These are phyloP conservation scores for Neodiprion virginianus DNA, from an alignment of 1,140 invertebrate species.

Conservation along the genomic window DNA sequence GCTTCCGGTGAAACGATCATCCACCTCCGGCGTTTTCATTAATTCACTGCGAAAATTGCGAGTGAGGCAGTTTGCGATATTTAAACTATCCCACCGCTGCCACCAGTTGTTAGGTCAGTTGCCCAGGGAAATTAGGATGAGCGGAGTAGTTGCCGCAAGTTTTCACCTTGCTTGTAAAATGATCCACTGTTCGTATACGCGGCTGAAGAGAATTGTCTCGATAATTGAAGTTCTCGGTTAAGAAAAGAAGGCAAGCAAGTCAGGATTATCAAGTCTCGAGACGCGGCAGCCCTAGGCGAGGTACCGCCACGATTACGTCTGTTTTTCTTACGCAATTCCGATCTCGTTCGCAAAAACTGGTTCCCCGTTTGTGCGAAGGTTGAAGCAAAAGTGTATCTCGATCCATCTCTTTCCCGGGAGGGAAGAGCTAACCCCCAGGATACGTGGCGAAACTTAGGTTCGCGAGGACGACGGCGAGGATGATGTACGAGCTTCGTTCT, in stretches of 20 bases:
- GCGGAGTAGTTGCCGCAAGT: no score
- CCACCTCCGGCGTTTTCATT: no score
- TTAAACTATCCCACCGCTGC: no score
- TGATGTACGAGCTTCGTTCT: slow-evolving; percentile 5
- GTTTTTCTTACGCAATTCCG: slow-evolving; percentile 16
- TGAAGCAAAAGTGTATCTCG: background rate
- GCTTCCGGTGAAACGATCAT: no score
- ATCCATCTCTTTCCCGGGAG: background rate
- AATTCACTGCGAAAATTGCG: no score
- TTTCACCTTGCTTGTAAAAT: no score
- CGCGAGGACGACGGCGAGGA: background rate
- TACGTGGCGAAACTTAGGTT: background rate
- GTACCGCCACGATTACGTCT: background rate
- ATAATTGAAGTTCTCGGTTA: background rate
- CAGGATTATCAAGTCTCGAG: slow-evolving; percentile 8
- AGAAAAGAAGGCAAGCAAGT: no score
- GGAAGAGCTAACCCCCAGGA: background rate
- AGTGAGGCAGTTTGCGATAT: no score
- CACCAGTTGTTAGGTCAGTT: no score
- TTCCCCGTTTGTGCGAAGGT: background rate
- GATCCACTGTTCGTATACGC: no score
- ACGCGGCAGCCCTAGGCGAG: background rate
- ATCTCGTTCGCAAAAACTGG: slow-evolving; percentile 11
- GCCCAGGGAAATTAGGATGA: no score
- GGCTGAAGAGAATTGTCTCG: background rate